Percentiles rank a stretch among this genome's conserved stretches.
These are phyloP conservation scores for Lagenorhynchus albirostris DNA, from an alignment of 2,113 vertebrate species.

Conservation along the genomic window DNA sequence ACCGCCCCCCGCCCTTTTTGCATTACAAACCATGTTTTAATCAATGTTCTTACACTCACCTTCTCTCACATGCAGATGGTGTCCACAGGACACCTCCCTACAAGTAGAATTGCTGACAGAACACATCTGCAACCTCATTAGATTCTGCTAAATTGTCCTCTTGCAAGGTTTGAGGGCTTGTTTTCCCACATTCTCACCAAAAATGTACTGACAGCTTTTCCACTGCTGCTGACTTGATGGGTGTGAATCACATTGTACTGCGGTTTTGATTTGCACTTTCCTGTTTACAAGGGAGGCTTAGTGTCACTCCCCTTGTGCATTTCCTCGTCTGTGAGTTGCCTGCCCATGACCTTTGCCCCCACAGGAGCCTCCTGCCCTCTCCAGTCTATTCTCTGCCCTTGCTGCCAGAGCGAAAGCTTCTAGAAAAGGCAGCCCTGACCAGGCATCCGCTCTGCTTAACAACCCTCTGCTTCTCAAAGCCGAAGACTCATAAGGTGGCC, in stretches of 20 bases:
- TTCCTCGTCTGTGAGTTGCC: background rate
- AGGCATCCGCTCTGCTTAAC: background rate
- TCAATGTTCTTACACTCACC: fast-evolving
- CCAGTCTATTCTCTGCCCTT: background rate
- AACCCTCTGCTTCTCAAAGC: background rate
- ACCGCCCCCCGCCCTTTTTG: background rate
- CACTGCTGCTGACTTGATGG: background rate
- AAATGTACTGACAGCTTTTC: background rate
- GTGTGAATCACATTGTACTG: background rate
- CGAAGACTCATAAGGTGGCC: fast-evolving
- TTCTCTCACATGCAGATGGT: fast-evolving
- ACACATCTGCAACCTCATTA: background rate
- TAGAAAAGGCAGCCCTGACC: background rate
- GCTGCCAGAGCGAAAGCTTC: background rate
- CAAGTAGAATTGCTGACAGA: background rate
- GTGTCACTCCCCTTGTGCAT: background rate
- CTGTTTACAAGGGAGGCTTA: background rate
- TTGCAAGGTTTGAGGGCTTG: too few relatives aligned
- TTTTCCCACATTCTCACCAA: background rate
- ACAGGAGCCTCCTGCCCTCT: background rate
- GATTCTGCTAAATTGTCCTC: background rate
- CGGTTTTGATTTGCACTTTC: background rate
- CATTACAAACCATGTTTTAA: background rate
- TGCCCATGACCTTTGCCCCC: background rate
- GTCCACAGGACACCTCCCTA: background rate